Percentiles rank a stretch among this genome's conserved stretches.
Conservation (phyloP, 2,797 vertebrate species). For the Notamacropus eugenii region DNA sequence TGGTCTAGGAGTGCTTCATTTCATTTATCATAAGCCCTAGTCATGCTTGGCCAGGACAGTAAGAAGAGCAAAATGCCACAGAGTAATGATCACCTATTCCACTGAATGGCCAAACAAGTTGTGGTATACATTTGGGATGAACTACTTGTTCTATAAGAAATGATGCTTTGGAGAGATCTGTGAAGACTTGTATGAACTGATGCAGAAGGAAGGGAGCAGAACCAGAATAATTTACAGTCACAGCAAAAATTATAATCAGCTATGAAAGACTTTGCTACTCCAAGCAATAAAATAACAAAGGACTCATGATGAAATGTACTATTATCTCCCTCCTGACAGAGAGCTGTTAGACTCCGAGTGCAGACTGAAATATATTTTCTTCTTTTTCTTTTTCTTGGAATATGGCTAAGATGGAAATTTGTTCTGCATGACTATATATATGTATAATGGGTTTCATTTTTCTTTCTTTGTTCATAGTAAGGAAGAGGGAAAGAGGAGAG, state of each 20-base stretch:
- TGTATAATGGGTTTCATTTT: background rate
- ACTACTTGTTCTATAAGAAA: background rate
- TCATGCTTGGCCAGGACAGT: background rate
- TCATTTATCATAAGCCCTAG: background rate
- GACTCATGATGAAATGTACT: background rate
- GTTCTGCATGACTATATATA: background rate
- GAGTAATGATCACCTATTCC: background rate
- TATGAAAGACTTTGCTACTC: background rate
- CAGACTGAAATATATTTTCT: background rate
- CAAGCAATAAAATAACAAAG: background rate
- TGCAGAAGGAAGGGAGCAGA: background rate
- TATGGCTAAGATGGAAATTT: background rate
- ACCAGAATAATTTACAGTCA: background rate
- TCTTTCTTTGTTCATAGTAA: background rate
- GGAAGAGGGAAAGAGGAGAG: background rate
- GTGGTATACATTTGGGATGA: background rate
- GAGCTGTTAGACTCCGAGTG: background rate
- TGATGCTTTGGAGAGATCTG: background rate
- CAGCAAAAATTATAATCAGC: background rate
- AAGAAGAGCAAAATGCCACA: background rate
- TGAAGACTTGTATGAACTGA: background rate
- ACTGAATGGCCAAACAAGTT: background rate
- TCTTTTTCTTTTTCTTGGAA: background rate
- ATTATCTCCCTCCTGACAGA: background rate
- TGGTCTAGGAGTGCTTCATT: no score